phyloP scores from a whole-genome alignment of 2,113 vertebrate species.

The Chaetodon auriga region DNA sequence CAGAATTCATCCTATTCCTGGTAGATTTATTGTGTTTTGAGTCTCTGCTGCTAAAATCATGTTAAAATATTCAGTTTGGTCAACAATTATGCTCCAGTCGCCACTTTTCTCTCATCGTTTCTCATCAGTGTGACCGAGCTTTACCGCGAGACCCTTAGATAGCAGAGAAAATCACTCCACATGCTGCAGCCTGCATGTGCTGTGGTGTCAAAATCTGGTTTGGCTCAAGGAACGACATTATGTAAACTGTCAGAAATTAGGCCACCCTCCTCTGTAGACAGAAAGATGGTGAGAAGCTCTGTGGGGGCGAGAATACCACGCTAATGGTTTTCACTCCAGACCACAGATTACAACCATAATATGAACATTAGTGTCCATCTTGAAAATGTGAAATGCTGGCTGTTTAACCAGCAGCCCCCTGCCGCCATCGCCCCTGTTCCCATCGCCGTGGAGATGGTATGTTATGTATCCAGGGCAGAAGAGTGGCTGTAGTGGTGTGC shows the following conservation, averaged over 20 bases:
- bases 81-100: neutral
- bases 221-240: constrained; percentile 48
- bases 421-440: constrained; percentile 29
- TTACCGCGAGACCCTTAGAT: neutral
- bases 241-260: constrained; percentile 61
- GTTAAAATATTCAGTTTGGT: constrained; percentile 5
- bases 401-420: constrained; percentile 14
- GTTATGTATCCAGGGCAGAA: constrained; percentile 56
- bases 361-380: neutral
- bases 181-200: constrained; percentile 38
- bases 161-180: neutral
- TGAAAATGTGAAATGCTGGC: constrained; percentile 19
- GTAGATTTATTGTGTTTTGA: neutral
- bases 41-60: neutral
- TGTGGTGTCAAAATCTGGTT: constrained; percentile 51
- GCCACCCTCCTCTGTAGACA: constrained; percentile 34
- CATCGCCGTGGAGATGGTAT: constrained; percentile 73
- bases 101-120: neutral
- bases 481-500: constrained; percentile 20
- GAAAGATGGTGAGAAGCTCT: constrained; percentile 14
- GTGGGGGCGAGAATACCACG: constrained; percentile 15
- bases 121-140: neutral
- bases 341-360: neutral
- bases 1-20: neutral
- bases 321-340: constrained; percentile 15